Conservation (phyloP, 2,888 invertebrate species). For the Hypomecis punctinalis region DNA sequence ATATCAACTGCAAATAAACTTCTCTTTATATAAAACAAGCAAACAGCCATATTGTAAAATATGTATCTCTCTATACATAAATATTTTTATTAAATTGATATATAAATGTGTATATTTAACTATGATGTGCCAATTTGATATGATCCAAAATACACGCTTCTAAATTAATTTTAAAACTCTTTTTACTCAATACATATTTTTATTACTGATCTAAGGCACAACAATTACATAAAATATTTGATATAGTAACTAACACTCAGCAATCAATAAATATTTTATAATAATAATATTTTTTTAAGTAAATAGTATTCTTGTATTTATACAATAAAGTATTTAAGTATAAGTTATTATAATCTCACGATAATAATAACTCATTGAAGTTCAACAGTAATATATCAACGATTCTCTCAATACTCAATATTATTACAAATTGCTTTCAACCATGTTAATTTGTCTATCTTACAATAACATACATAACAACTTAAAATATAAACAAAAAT, state of each 20-base stretch:
- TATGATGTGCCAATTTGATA: constrained; percentile 56
- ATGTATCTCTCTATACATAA: constrained; percentile 51
- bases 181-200: constrained; percentile 48
- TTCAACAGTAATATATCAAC: constrained; percentile 81
- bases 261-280: constrained; percentile 61
- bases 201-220: constrained; percentile 81
- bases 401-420: constrained; percentile 37
- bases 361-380: constrained; percentile 73
- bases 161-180: constrained; percentile 58
- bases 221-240: constrained; percentile 60
- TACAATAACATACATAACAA: constrained; percentile 74
- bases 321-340: constrained; percentile 60
- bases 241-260: constrained; percentile 56
- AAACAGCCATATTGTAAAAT: constrained; percentile 75
- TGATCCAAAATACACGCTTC: constrained; percentile 66
- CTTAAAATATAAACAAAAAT: constrained; percentile 77
- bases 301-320: constrained; percentile 68
- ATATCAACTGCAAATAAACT: constrained; percentile 77
- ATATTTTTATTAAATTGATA: constrained; percentile 40
- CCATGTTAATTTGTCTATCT: constrained; percentile 72
- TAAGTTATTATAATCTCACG: constrained; percentile 66
- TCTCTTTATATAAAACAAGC: constrained; percentile 72
- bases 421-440: constrained; percentile 68
- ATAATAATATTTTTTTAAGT: constrained; percentile 48
- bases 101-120: constrained; percentile 44